Conservation (phyloP, 2,888 invertebrate genomes). For the Adela reaumurella region DNA sequence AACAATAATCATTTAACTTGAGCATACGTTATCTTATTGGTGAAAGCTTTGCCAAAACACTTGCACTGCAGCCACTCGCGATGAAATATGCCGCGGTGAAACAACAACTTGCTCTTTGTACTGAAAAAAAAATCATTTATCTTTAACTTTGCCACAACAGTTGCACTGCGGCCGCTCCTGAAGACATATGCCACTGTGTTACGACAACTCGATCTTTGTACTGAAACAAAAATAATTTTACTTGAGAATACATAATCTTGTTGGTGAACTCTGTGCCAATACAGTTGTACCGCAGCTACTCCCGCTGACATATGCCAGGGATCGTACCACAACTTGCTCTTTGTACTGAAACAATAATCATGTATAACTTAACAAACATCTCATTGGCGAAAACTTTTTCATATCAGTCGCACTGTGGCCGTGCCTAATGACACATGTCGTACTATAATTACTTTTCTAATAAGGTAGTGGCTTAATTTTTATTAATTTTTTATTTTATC, state of each 20-base stretch:
- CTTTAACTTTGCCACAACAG: constrained; percentile 44
- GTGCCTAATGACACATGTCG: constrained; percentile 25
- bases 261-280: constrained; percentile 47
- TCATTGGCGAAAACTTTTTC: constrained; percentile 47
- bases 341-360: constrained; percentile 23
- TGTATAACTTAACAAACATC: constrained; percentile 28
- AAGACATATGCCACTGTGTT: constrained; percentile 27
- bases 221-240: constrained; percentile 29
- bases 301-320: constrained; percentile 25
- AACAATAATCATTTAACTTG: too few species aligned
- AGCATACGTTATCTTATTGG: constrained; percentile 44
- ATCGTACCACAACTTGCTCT: constrained; percentile 34
- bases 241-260: constrained; percentile 37
- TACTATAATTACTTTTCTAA: too few species aligned
- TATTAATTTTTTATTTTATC: too few species aligned
- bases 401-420: constrained; percentile 45
- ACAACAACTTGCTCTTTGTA: constrained; percentile 30
- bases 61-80: constrained; percentile 42
- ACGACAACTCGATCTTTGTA: constrained; percentile 30
- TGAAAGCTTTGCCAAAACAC: constrained; percentile 47
- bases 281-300: constrained; percentile 42
- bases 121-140: too few species aligned
- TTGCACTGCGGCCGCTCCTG: constrained; percentile 42
- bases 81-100: constrained; percentile 27
- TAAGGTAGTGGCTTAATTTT: too few species aligned